These are phyloP conservation scores for Brachionus rotundiformis DNA, from an alignment of 1,140 invertebrate genomes.

Conservation along the genomic window DNA sequence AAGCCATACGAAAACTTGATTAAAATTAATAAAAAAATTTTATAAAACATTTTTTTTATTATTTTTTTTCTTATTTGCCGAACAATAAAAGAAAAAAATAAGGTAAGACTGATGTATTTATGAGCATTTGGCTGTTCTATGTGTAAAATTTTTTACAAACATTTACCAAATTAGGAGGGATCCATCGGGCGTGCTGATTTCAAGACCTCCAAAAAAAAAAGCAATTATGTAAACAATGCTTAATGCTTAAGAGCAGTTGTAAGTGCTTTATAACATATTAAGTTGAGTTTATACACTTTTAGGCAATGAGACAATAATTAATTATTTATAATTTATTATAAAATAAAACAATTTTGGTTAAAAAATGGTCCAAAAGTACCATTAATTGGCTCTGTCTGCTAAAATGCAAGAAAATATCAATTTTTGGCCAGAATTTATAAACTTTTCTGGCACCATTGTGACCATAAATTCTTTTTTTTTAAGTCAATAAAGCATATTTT, in stretches of 20 bases:
- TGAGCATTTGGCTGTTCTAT: neutral
- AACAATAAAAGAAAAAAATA: conserved; percentile 12
- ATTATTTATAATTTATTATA: too few relatives aligned
- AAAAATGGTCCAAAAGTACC: too few relatives aligned
- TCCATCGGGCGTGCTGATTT: neutral
- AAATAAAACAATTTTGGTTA: too few relatives aligned
- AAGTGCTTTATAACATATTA: conserved; percentile 12
- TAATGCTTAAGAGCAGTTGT: neutral
- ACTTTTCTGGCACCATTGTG: too few relatives aligned
- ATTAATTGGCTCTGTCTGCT: too few relatives aligned
- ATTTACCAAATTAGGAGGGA: neutral
- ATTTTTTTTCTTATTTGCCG: neutral
- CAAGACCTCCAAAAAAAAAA: neutral
- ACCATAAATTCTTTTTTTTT: too few relatives aligned
- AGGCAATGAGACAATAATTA: too few relatives aligned
- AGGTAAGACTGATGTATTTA: conserved; percentile 32
- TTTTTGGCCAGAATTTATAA: too few relatives aligned
- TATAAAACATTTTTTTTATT: neutral
- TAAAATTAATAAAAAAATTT: neutral
- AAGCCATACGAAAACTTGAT: neutral
- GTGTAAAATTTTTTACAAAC: neutral
- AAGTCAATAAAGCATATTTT: too few relatives aligned
- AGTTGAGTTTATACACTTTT: too few relatives aligned
- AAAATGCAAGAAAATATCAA: too few relatives aligned
- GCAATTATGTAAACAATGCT: neutral